These are phyloP conservation scores for Hedychridium roseum DNA, from an alignment of 2,888 invertebrate genomes.

Conservation along the genomic window DNA sequence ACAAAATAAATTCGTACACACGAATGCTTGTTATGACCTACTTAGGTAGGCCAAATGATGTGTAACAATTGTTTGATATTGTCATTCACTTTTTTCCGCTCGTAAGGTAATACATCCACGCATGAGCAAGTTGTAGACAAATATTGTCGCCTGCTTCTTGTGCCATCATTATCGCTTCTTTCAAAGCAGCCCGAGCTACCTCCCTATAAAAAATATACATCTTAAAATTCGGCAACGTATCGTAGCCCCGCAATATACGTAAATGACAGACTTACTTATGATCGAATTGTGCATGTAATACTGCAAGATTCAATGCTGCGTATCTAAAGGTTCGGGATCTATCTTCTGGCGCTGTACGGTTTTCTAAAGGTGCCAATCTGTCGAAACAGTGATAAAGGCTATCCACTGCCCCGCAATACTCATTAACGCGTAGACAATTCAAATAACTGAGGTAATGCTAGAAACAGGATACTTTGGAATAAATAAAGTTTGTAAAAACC, in stretches of 20 bases:
- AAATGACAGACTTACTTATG: slow-evolving; percentile 71
- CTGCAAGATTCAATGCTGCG: slow-evolving; percentile 89
- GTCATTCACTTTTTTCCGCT: slow-evolving; percentile 62
- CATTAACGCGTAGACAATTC: slow-evolving; percentile 86
- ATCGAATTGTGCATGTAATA: slow-evolving; percentile 86
- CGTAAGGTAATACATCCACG: slow-evolving; percentile 78
- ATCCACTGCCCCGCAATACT: slow-evolving; percentile 84
- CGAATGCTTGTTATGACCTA: not conserved
- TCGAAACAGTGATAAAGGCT: slow-evolving; percentile 86
- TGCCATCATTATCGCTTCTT: slow-evolving; percentile 86
- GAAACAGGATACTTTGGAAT: slow-evolving; percentile 47
- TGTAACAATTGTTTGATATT: too few relatives aligned
- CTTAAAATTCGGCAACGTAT: too few relatives aligned
- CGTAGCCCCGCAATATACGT: too few relatives aligned
- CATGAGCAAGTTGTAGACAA: slow-evolving; percentile 85
- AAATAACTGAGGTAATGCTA: slow-evolving; percentile 91
- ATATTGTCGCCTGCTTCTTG: slow-evolving; percentile 88
- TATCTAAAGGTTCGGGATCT: slow-evolving; percentile 78
- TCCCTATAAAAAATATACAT: slow-evolving; percentile 67
- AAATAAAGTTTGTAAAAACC: slow-evolving; percentile 11
- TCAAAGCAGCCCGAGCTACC: slow-evolving; percentile 81
- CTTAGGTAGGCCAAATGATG: slow-evolving; percentile 9
- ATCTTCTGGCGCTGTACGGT: slow-evolving; percentile 64
- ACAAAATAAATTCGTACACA: slow-evolving; percentile 3
- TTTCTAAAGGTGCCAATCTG: slow-evolving; percentile 66